Percentiles rank a stretch among this genome's conserved stretches.
These are phyloP conservation scores for Megathymus violae DNA, from an alignment of 1,140 invertebrate species.

Conservation along the genomic window DNA sequence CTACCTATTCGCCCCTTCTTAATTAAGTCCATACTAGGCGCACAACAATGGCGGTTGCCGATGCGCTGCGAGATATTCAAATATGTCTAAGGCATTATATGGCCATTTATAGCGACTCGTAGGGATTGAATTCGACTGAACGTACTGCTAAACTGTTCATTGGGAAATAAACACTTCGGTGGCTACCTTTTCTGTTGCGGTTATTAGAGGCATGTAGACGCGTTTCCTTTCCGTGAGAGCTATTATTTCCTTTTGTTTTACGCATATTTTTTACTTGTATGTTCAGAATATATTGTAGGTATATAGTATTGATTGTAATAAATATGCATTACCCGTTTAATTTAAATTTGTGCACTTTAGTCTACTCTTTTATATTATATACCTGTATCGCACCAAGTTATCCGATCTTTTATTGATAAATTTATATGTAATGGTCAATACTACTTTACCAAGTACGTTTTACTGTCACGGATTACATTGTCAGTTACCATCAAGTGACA, in stretches of 20 bases:
- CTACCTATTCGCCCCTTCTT: conserved; percentile 72
- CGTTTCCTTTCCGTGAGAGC: conserved; percentile 11
- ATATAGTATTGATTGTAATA: too few relatives aligned
- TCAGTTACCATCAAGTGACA: too few relatives aligned
- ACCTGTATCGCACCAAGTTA: too few relatives aligned
- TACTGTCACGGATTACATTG: too few relatives aligned
- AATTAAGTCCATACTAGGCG: conserved; percentile 82
- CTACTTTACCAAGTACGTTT: too few relatives aligned
- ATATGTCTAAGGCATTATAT: conserved; percentile 81
- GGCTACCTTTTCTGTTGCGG: conserved; percentile 22
- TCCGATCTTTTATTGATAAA: too few relatives aligned
- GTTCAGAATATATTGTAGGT: too few relatives aligned
- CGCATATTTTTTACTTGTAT: background rate
- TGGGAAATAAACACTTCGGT: conserved; percentile 36
- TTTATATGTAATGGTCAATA: too few relatives aligned
- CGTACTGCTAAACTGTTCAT: conserved; percentile 50
- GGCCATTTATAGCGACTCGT: conserved; percentile 68
- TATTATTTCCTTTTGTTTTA: conserved; percentile 11
- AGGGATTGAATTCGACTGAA: conserved; percentile 58
- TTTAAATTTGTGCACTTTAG: too few relatives aligned
- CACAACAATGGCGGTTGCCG: conserved; percentile 74
- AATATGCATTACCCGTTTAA: too few relatives aligned
- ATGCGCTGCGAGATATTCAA: conserved; percentile 80
- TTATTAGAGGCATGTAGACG: conserved; percentile 26
- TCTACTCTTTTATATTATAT: too few relatives aligned